phyloP scores from a whole-genome alignment of 2,797 vertebrate species.

The Onychomys arenicola region DNA sequence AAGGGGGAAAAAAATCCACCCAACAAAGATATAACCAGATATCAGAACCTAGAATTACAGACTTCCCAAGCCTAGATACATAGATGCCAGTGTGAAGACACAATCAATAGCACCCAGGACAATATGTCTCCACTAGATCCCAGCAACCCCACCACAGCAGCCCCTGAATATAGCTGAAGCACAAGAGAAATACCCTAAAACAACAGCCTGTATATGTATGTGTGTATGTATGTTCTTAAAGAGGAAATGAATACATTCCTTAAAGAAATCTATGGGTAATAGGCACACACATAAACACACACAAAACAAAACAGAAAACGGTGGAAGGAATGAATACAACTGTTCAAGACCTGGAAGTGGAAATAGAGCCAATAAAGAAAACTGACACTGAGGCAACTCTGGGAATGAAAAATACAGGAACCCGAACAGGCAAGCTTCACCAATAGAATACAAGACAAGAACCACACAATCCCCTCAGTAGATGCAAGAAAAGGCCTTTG shows the following conservation, averaged over 20 bases:
- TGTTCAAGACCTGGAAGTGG: not conserved
- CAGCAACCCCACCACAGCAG: not conserved
- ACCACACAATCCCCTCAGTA: too few relatives aligned
- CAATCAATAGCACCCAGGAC: too few relatives aligned
- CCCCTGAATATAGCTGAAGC: not conserved
- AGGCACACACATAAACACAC: too few relatives aligned
- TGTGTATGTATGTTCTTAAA: not conserved
- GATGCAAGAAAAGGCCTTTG: too few relatives aligned
- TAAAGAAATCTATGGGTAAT: too few relatives aligned
- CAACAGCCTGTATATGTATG: not conserved
- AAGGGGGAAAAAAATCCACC: too few relatives aligned
- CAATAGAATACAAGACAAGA: too few relatives aligned
- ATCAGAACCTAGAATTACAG: too few relatives aligned
- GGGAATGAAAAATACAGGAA: not conserved
- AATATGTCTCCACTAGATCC: too few relatives aligned
- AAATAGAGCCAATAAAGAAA: not conserved
- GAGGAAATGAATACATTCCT: not conserved
- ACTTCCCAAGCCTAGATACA: too few relatives aligned
- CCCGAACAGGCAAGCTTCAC: not conserved
- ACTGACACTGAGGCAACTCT: not conserved
- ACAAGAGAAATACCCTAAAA: not conserved
- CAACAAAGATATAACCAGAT: too few relatives aligned
- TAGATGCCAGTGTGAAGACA: too few relatives aligned
- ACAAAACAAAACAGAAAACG: not conserved
- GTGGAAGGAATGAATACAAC: not conserved